Base-by-base conservation (phyloP, 2,888 invertebrate genomes). In the Ormia ochracea region DNA sequence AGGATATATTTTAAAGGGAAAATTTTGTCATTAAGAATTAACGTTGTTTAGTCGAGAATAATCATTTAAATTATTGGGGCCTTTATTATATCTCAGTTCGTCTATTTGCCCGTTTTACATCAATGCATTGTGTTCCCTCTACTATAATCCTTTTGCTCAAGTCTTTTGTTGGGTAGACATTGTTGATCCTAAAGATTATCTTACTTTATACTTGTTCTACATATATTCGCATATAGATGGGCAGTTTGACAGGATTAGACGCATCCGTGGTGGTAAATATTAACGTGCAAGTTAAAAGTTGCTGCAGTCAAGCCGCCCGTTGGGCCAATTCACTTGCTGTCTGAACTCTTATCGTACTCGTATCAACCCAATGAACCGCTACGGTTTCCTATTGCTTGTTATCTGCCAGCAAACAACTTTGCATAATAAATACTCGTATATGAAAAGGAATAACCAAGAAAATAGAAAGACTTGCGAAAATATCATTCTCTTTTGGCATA, bases 201-300 rank as follows among this genome's bases (percentile, higher is more conserved):
- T 63, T 43, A 33, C 33, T 43, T 61, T 19, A 52, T 33, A 41
- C 19, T 43, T 58, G 45, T 66, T 66, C 45, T 75, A 54, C 61
- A 75, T n/a, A n/a, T 48, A 80, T 68, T 66, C 70, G 33, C 33
- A 38, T 48, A n/a, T 38, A 38, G 21, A 31, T 12, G 48, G 73
- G 66, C 61, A 80, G 52, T 68, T 66, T 80, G 75, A 80, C 75
- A 75, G 75, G 70, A 75, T 80, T 75, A 80, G 66, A 61, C 50
- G 75, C 54, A 75, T 74, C 69, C 69, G 74, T 69, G 74, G 65
- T 43, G 74, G 65, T 38, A 58, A 69, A 69, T 74, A 78, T 56
- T 61, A 78, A 68, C 68, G 73, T 73, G 78, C 78, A 78, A 68
- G 72, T 68, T 56, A 68, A 56, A 68, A 56, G 63, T 56, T 61